These are phyloP conservation scores for Rhopalosiphum nymphaeae DNA, from an alignment of 2,888 invertebrate genomes.

Conservation along the genomic window DNA sequence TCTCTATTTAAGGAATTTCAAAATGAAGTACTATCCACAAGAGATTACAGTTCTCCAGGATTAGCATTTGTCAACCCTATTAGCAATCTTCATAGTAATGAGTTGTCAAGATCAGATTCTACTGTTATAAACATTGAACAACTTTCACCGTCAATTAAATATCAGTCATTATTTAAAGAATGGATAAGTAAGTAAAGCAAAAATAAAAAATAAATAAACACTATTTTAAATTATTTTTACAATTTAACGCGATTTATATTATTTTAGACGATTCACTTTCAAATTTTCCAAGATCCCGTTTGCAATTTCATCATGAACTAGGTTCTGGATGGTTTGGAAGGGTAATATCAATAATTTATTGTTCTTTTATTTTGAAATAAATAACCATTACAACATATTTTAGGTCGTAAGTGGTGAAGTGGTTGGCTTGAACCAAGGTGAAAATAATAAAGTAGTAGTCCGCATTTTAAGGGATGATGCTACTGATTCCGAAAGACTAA, in stretches of 20 bases:
- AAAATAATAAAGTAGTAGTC: conserved; percentile 75
- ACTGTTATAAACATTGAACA: conserved; percentile 60
- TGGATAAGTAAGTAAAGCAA: conserved; percentile 50
- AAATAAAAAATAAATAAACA: neutral
- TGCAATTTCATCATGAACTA: conserved; percentile 86
- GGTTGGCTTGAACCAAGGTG: conserved; percentile 70
- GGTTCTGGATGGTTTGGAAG: conserved; percentile 89
- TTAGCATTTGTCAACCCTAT: conserved; percentile 61
- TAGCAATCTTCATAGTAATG: conserved; percentile 51
- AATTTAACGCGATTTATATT: neutral
- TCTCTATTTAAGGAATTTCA: conserved; percentile 48
- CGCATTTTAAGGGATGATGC: conserved; percentile 85
- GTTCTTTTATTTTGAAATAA: conserved; percentile 48
- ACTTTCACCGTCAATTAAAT: conserved; percentile 58
- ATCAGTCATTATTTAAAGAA: conserved; percentile 63
- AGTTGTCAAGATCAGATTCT: conserved; percentile 39
- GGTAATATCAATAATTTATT: conserved; percentile 70
- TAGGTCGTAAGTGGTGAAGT: conserved; percentile 86
- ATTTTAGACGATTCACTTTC: conserved; percentile 72
- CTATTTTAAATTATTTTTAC: neutral
- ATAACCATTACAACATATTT: conserved; percentile 37
- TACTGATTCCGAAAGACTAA: conserved; percentile 80
- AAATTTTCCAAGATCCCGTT: conserved; percentile 81
- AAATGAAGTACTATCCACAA: conserved; percentile 56
- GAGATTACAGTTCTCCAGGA: conserved; percentile 62